These are phyloP conservation scores for Pocillopora grandis DNA, from an alignment of 92 coral and sea anemone genomes.

Conservation along the genomic window DNA sequence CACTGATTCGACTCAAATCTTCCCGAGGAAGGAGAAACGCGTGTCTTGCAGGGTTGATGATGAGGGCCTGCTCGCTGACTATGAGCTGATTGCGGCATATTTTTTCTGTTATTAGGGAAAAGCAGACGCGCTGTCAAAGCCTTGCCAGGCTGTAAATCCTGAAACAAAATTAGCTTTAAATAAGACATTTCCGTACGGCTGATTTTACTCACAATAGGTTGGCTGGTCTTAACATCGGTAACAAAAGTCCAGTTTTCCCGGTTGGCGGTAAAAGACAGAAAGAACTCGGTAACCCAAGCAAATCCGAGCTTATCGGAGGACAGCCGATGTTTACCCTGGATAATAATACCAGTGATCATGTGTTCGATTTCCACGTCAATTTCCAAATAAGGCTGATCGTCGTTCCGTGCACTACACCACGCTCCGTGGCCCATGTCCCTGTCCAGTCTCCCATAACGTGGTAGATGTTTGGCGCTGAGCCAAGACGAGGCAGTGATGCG, in stretches of 20 bases:
- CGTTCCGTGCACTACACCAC: constrained; percentile 76
- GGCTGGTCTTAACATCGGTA: constrained; percentile 16
- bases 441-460: constrained; percentile 59
- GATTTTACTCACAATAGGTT: constrained; percentile 18
- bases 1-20: no score
- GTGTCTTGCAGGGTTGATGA: no score
- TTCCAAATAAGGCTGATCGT: constrained; percentile 64
- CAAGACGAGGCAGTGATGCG: constrained; percentile 59
- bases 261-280: constrained; percentile 34
- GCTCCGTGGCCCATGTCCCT: constrained; percentile 64
- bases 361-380: constrained; percentile 59
- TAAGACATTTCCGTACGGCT: neutral
- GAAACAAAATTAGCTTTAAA: neutral
- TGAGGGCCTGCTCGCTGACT: no score
- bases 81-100: no score
- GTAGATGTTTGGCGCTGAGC: constrained; percentile 57
- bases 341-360: constrained; percentile 53
- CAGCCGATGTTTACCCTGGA: constrained; percentile 67
- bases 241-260: constrained; percentile 44
- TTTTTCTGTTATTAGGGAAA: no score
- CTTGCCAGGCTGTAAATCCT: no score
- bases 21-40: no score
- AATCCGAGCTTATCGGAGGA: constrained; percentile 49
- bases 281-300: constrained; percentile 67
- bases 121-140: no score